phyloP scores from a whole-genome alignment of 1,140 invertebrate genomes.

The Neoseiulus cucumeris region DNA sequence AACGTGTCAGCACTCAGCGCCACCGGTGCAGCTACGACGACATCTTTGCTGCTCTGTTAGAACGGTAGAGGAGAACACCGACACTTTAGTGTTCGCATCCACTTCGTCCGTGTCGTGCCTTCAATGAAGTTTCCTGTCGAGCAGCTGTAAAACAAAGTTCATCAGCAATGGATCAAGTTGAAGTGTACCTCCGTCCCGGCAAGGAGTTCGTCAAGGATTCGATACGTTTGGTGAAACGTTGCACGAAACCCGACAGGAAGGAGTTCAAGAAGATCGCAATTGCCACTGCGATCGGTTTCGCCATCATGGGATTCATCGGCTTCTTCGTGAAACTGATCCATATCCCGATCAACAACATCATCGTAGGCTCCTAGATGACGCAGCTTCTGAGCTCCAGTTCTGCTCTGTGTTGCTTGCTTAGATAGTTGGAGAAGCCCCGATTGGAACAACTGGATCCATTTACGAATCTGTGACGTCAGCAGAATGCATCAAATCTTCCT shows the following conservation, averaged over 20 bases:
- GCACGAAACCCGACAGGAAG: constrained; percentile 97
- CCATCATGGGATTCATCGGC: constrained; percentile 99
- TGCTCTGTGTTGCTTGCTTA: too few relatives aligned
- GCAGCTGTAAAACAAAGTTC: neutral
- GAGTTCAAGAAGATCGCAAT: constrained; percentile 99
- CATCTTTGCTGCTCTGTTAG: neutral
- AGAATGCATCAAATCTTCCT: too few relatives aligned
- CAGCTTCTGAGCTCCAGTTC: too few relatives aligned
- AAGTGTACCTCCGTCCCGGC: constrained; percentile 78
- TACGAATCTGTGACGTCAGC: too few relatives aligned
- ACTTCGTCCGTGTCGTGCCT: neutral
- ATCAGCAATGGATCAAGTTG: constrained; percentile 77
- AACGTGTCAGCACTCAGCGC: neutral
- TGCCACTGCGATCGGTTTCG: constrained; percentile 97
- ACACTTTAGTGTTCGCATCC: neutral
- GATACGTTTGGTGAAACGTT: constrained; percentile 79
- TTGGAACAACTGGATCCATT: too few relatives aligned
- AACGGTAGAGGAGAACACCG: neutral
- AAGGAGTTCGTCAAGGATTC: constrained; percentile 95
- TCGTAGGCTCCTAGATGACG: constrained; percentile 38
- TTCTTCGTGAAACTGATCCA: constrained; percentile 99
- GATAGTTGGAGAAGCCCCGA: too few relatives aligned
- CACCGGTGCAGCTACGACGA: neutral
- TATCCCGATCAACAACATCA: constrained; percentile 99
- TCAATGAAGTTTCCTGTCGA: neutral